Evolutionary conservation across 2,888 invertebrate genomes (phyloP).

Genomic region (Lagria hirta): DNA sequence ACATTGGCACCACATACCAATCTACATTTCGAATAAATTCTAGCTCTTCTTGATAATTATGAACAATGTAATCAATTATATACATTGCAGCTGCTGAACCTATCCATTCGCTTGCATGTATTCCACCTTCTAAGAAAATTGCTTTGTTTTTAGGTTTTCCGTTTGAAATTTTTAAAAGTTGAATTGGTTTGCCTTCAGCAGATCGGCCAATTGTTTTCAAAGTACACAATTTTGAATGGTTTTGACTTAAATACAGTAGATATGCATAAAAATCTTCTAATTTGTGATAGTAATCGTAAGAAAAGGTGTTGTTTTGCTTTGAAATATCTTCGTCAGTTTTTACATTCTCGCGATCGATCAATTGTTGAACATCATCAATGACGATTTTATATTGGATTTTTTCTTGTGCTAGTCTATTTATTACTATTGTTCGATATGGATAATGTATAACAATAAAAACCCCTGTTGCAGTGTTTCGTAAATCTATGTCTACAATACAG

Average conservation of each 20-base stretch:
- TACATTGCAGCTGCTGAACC: constrained; percentile 77
- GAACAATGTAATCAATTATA: constrained; percentile 69
- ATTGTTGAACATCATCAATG: constrained; percentile 75
- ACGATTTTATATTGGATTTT: constrained; percentile 69
- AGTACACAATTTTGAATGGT: constrained; percentile 72
- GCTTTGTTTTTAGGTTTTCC: constrained; percentile 59
- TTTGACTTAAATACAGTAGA: constrained; percentile 69
- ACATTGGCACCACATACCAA: constrained; percentile 75
- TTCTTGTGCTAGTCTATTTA: too few relatives aligned
- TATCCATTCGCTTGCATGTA: constrained; percentile 91
- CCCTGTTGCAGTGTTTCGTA: too few relatives aligned
- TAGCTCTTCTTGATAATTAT: constrained; percentile 66
- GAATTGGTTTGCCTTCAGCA: constrained; percentile 71
- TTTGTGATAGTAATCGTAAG: constrained; percentile 78
- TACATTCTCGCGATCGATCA: constrained; percentile 80
- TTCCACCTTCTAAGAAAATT: constrained; percentile 76
- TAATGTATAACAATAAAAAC: too few relatives aligned
- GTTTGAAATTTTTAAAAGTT: constrained; percentile 71
- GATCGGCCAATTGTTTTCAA: constrained; percentile 74
- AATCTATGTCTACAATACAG: too few relatives aligned
- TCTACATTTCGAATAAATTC: constrained; percentile 75
- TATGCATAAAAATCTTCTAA: constrained; percentile 69
- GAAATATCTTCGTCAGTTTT: constrained; percentile 65
- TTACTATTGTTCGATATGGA: too few relatives aligned
- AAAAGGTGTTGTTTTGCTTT: too few relatives aligned